phyloP scores from a whole-genome alignment of 2,113 vertebrate genomes.

The Rhagologus leucostigma region DNA sequence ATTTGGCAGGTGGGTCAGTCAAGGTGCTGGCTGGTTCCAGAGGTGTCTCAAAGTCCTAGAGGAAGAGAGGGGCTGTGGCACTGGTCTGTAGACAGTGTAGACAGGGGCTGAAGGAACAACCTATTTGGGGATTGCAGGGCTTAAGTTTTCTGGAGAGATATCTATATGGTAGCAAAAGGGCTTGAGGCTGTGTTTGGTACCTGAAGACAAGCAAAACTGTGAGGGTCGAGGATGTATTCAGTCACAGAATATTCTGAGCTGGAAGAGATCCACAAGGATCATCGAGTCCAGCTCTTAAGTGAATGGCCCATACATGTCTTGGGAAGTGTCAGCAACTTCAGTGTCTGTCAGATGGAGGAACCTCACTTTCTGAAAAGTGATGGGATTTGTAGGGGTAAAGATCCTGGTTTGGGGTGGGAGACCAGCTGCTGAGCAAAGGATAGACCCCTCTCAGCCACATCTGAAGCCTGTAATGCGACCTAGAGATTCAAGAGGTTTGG shows the following conservation, averaged over 20 bases:
- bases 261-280: neutral
- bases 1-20: neutral
- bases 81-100: fast-evolving
- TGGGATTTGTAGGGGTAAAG: neutral
- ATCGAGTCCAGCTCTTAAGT: neutral
- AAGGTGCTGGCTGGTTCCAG: too few species aligned
- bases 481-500: neutral
- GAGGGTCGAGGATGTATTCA: neutral
- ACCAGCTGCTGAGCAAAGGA: neutral
- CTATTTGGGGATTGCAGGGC: neutral
- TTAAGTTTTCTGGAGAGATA: neutral
- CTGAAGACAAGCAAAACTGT: neutral
- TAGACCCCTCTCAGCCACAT: neutral
- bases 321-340: neutral
- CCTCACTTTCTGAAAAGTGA: neutral
- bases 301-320: neutral
- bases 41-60: neutral
- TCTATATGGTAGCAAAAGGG: neutral
- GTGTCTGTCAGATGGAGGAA: neutral
- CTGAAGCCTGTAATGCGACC: neutral
- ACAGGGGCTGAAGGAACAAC: neutral
- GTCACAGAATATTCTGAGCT: neutral
- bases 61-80: neutral
- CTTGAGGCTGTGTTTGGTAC: neutral
- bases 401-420: neutral